Conservation (phyloP, 2,113 vertebrate species). For the Cephalopterus ornatus region DNA sequence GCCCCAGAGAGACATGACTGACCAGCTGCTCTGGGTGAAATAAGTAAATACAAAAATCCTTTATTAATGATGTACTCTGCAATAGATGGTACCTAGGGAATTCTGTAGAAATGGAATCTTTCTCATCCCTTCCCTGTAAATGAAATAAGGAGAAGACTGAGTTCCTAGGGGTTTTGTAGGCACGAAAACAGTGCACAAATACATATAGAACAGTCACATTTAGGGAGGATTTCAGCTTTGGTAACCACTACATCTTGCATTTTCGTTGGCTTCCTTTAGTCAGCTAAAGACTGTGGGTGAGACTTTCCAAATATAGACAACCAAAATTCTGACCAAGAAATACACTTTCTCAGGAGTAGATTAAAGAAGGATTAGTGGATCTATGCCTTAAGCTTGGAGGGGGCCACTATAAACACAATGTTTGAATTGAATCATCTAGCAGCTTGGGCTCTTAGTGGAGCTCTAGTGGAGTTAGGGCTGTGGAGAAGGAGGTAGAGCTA, state of each 20-base stretch:
- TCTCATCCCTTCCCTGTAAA: not conserved
- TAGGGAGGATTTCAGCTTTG: not conserved
- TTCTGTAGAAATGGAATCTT: not conserved
- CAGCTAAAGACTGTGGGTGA: constrained; percentile 38
- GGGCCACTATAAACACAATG: not conserved
- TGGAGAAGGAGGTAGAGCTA: constrained; percentile 26
- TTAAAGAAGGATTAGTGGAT: constrained; percentile 26
- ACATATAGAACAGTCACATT: not conserved
- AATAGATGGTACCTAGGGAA: not conserved
- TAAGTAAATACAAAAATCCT: constrained; percentile 37
- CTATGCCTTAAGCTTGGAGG: constrained; percentile 1
- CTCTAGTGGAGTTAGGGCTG: not conserved
- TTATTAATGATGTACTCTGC: constrained; percentile 39
- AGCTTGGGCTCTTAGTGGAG: not conserved
- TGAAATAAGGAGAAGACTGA: not conserved
- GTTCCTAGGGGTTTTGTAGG: not conserved
- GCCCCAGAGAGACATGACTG: constrained; percentile 21
- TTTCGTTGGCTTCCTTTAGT: constrained; percentile 41
- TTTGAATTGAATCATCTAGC: not conserved
- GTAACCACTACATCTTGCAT: constrained; percentile 22
- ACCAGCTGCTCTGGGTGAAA: constrained; percentile 53
- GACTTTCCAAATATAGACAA: constrained; percentile 49
- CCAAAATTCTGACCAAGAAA: constrained; percentile 38
- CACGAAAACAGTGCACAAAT: not conserved
- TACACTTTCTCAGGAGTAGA: constrained; percentile 3